Percentiles rank a stretch among this genome's conserved stretches.
Conservation (phyloP, 2,888 invertebrate species). For the Halocaridina rubra region DNA sequence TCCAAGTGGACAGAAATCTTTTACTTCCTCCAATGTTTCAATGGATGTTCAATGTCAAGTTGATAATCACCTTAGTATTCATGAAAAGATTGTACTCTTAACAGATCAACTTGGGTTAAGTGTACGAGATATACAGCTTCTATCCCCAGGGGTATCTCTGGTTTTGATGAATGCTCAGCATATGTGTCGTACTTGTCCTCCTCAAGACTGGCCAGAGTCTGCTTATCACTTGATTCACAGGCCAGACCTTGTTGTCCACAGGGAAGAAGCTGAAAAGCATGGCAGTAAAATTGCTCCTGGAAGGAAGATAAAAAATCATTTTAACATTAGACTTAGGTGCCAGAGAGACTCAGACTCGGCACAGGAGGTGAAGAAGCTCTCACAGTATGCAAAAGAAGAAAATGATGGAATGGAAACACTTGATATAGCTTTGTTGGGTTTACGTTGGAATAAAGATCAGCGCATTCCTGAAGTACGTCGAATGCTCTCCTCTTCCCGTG, state of each 20-base stretch:
- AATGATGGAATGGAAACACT: constrained; percentile 77
- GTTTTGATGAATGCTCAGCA: constrained; percentile 78
- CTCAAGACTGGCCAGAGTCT: constrained; percentile 78
- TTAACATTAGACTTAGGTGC: constrained; percentile 51
- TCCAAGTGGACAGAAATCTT: constrained; percentile 10
- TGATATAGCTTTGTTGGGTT: constrained; percentile 66
- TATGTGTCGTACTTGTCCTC: constrained; percentile 78
- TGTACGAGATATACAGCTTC: constrained; percentile 75
- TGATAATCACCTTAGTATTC: constrained; percentile 27
- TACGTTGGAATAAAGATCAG: constrained; percentile 72
- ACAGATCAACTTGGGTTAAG: constrained; percentile 54
- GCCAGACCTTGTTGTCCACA: constrained; percentile 75
- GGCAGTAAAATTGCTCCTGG: not conserved
- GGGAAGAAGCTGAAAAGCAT: constrained; percentile 34
- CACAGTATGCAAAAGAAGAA: constrained; percentile 40
- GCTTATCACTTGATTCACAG: constrained; percentile 80
- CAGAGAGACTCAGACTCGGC: constrained; percentile 18
- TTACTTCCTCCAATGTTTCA: not conserved
- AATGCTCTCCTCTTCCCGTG: constrained; percentile 86
- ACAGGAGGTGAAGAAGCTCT: constrained; percentile 18
- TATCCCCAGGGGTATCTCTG: constrained; percentile 79
- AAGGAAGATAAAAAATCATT: constrained; percentile 47
- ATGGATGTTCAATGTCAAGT: not conserved
- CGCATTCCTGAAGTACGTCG: constrained; percentile 86
- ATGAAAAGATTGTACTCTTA: constrained; percentile 61